Evolutionary conservation across 1,140 invertebrate species (phyloP).

Genomic region (Lerema accius): DNA sequence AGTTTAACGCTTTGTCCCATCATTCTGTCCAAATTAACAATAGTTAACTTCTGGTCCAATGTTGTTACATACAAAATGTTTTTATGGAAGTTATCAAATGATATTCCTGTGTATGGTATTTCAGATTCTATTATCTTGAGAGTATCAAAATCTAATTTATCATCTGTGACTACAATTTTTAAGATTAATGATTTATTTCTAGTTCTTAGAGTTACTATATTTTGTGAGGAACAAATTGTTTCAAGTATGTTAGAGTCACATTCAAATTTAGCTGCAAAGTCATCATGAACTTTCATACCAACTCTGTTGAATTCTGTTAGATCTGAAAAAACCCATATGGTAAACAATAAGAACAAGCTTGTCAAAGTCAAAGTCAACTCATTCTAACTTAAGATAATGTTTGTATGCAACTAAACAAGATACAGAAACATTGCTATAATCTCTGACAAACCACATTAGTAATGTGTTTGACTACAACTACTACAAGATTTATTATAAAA

Average conservation of each 20-base stretch:
- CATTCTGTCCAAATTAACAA: slow-evolving; percentile 69
- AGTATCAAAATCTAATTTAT: slow-evolving; percentile 50
- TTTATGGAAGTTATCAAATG: slow-evolving; percentile 68
- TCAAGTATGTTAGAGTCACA: slow-evolving; percentile 63
- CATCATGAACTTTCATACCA: slow-evolving; percentile 41
- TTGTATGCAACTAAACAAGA: too few relatives aligned
- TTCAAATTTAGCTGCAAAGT: slow-evolving; percentile 45
- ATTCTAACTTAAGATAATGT: too few relatives aligned
- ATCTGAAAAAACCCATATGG: too few relatives aligned
- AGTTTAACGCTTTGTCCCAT: slow-evolving; percentile 55
- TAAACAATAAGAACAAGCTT: too few relatives aligned
- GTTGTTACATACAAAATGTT: slow-evolving; percentile 68
- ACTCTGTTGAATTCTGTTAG: slow-evolving; percentile 57
- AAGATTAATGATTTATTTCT: slow-evolving; percentile 63
- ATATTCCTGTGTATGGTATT: slow-evolving; percentile 61
- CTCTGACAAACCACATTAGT: too few relatives aligned
- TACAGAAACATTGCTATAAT: too few relatives aligned
- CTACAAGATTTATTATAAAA: too few relatives aligned
- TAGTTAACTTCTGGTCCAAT: slow-evolving; percentile 57
- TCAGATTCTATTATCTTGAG: slow-evolving; percentile 59
- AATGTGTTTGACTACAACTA: too few relatives aligned
- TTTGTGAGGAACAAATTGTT: slow-evolving; percentile 54
- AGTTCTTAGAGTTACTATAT: slow-evolving; percentile 61
- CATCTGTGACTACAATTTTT: slow-evolving; percentile 44
- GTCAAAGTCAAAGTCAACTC: too few relatives aligned